These are phyloP conservation scores for Lepidonotus clava DNA, from an alignment of 2,888 invertebrate species.

Conservation along the genomic window DNA sequence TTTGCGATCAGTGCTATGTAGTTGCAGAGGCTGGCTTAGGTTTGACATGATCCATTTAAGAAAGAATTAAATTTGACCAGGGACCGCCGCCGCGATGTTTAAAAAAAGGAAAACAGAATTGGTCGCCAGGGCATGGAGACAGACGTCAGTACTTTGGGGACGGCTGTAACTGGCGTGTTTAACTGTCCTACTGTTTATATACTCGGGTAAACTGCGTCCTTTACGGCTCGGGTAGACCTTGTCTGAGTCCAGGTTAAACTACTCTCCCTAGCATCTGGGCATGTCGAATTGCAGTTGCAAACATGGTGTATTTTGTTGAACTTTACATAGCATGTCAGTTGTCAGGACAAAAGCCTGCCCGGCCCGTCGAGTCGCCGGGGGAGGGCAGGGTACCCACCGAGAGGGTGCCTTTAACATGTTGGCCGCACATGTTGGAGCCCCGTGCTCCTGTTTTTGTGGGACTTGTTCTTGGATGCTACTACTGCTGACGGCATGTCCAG, in stretches of 20 bases:
- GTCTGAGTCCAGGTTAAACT: not conserved
- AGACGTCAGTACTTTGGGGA: too few relatives aligned
- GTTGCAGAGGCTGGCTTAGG: not conserved
- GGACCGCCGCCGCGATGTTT: not conserved
- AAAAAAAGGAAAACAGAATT: too few relatives aligned
- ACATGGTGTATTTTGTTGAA: not conserved
- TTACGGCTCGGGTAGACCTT: not conserved
- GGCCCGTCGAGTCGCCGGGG: too few relatives aligned
- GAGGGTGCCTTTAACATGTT: not conserved
- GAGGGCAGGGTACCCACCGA: not conserved
- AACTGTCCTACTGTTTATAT: not conserved
- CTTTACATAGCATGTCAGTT: not conserved
- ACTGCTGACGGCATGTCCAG: not conserved
- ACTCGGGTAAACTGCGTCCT: constrained; percentile 6
- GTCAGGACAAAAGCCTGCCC: not conserved
- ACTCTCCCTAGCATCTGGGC: not conserved
- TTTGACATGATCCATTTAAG: constrained; percentile 23
- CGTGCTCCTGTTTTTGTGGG: constrained; percentile 10
- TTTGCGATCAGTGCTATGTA: not conserved
- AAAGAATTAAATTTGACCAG: not conserved
- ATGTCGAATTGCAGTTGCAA: not conserved
- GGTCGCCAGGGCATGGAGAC: too few relatives aligned
- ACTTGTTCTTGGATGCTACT: constrained; percentile 1
- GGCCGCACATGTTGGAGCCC: not conserved
- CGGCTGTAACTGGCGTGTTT: too few relatives aligned